Conservation (phyloP, 2,797 vertebrate genomes). For the Megalops cyprinoides region DNA sequence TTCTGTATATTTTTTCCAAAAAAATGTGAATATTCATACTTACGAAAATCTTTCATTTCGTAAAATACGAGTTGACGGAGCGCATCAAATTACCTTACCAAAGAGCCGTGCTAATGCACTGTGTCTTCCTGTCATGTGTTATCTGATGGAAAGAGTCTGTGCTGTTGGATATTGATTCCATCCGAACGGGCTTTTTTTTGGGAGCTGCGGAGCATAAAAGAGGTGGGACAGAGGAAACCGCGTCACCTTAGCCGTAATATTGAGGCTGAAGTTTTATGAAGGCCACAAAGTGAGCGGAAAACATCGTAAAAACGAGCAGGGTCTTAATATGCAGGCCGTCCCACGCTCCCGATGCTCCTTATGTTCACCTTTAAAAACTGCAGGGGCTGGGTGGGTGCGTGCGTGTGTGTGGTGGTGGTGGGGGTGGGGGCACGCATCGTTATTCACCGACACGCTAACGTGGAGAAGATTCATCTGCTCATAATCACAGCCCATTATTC, state of each 20-base stretch:
- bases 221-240: background rate
- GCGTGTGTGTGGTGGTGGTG: too few relatives aligned
- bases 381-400: too few relatives aligned
- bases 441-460: constrained; percentile 35
- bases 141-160: background rate
- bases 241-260: background rate
- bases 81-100: too few relatives aligned
- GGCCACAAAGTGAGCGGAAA: background rate
- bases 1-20: background rate
- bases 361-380: background rate
- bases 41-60: too few relatives aligned
- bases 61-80: too few relatives aligned
- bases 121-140: too few relatives aligned
- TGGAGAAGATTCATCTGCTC: constrained; percentile 26
- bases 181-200: constrained; percentile 13
- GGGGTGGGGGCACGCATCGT: constrained; percentile 23
- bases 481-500: constrained; percentile 46
- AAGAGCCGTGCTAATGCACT: constrained; percentile 24
- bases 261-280: background rate
- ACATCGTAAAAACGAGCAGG: background rate
- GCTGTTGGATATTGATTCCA: constrained; percentile 26
- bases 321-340: constrained; percentile 31
- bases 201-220: background rate
- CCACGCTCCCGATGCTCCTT: constrained; percentile 13
- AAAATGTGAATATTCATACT: too few relatives aligned